phyloP scores from a whole-genome alignment of 2,113 vertebrate genomes.

The Ochotona curzoniae region DNA sequence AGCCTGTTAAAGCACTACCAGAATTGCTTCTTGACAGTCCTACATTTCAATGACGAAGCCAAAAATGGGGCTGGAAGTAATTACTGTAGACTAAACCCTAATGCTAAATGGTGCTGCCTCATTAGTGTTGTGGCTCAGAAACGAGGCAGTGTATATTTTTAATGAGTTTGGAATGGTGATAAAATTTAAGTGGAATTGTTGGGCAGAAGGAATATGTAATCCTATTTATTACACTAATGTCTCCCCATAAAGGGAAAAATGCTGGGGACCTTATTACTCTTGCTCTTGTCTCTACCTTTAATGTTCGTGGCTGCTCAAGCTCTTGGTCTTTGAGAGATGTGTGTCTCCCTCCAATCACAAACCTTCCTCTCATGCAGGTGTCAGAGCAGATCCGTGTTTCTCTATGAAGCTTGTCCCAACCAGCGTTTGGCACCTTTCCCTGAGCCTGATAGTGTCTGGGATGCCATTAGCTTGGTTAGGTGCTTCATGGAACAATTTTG shows the following conservation, averaged over 20 bases:
- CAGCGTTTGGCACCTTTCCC: neutral
- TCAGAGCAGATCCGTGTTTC: neutral
- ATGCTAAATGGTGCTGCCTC: slow-evolving; percentile 61
- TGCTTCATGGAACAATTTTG: neutral
- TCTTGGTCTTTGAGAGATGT: neutral
- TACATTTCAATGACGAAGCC: slow-evolving; percentile 58
- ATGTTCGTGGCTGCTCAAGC: neutral
- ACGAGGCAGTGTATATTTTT: slow-evolving; percentile 4
- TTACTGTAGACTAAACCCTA: slow-evolving; percentile 71
- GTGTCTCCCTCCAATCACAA: fast-evolving
- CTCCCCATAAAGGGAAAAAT: slow-evolving; percentile 16
- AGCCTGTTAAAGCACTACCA: slow-evolving; percentile 31
- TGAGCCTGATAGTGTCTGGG: neutral
- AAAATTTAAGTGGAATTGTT: slow-evolving; percentile 63
- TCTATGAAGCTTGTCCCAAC: neutral
- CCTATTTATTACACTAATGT: slow-evolving; percentile 53
- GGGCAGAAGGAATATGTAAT: slow-evolving; percentile 66
- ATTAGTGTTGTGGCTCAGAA: slow-evolving; percentile 74
- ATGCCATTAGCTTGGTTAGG: neutral
- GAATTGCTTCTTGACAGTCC: slow-evolving; percentile 60
- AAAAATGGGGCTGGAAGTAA: slow-evolving; percentile 76
- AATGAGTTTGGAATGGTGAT: slow-evolving; percentile 65
- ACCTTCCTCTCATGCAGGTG: neutral
- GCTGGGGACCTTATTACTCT: neutral
- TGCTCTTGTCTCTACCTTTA: slow-evolving; percentile 24